These are phyloP conservation scores for Cephalotes varians DNA, from an alignment of 2,888 invertebrate genomes.

Conservation along the genomic window DNA sequence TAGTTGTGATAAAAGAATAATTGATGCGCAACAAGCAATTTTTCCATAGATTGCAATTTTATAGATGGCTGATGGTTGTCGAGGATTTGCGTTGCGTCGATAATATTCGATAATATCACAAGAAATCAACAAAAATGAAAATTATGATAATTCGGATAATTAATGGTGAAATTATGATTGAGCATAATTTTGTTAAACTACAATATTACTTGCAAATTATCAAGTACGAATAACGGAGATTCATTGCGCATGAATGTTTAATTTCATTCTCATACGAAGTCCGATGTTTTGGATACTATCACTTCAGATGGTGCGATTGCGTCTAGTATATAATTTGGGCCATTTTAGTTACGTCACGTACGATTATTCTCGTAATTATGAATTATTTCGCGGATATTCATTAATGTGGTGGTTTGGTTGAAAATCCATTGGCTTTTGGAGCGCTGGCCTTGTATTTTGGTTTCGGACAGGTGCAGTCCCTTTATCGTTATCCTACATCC, in stretches of 20 bases:
- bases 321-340: slow-evolving; percentile 59
- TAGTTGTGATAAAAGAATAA: slow-evolving; percentile 30
- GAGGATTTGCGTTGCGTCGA: slow-evolving; percentile 20
- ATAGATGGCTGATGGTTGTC: neutral
- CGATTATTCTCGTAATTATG: slow-evolving; percentile 59
- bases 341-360: slow-evolving; percentile 55
- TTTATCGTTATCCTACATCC: slow-evolving; percentile 44
- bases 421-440: slow-evolving; percentile 31
- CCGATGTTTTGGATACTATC: slow-evolving; percentile 33
- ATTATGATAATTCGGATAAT: neutral
- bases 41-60: slow-evolving; percentile 20
- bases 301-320: slow-evolving; percentile 36
- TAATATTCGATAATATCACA: too few relatives aligned
- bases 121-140: neutral
- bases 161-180: neutral
- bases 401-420: slow-evolving; percentile 30
- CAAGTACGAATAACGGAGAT: slow-evolving; percentile 16
- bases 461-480: slow-evolving; percentile 33
- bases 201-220: neutral
- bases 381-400: slow-evolving; percentile 60
- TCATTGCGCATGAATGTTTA: slow-evolving; percentile 12
- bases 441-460: neutral
- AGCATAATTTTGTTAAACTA: slow-evolving; percentile 18
- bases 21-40: slow-evolving; percentile 19
- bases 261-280: neutral